These are phyloP conservation scores for Halotydeus destructor DNA, from an alignment of 1,140 invertebrate genomes.

Conservation along the genomic window DNA sequence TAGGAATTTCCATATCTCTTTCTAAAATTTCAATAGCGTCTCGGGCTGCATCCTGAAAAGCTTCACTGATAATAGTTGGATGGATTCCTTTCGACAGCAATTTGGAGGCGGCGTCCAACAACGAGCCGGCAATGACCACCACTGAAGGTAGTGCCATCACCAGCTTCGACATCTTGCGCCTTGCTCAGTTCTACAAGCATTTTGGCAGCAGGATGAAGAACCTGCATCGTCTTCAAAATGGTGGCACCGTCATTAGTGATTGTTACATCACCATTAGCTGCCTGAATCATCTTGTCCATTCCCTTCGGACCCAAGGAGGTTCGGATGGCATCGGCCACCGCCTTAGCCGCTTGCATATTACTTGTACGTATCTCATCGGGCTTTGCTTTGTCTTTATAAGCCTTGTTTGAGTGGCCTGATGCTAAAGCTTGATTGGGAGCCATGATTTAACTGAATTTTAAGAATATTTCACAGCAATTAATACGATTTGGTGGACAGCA, in stretches of 20 bases:
- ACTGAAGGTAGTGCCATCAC: slow-evolving; percentile 97
- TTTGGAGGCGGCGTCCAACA: slow-evolving; percentile 83
- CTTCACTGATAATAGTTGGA: slow-evolving; percentile 88
- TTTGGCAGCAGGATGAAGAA: slow-evolving; percentile 95
- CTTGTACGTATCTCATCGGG: slow-evolving; percentile 77
- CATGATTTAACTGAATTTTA: no score
- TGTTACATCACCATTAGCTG: slow-evolving; percentile 88
- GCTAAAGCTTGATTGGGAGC: no score
- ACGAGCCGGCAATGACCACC: slow-evolving; percentile 80
- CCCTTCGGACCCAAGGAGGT: slow-evolving; percentile 93
- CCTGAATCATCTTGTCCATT: slow-evolving; percentile 99
- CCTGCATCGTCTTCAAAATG: slow-evolving; percentile 97
- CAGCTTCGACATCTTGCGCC: slow-evolving; percentile 96
- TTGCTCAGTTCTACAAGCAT: slow-evolving; percentile 97
- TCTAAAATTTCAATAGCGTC: slow-evolving; percentile 68
- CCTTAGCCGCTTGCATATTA: slow-evolving; percentile 95
- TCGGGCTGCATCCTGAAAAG: slow-evolving; percentile 71
- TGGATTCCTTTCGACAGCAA: slow-evolving; percentile 81
- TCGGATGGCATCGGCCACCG: slow-evolving; percentile 92
- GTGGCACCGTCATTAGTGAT: slow-evolving; percentile 99
- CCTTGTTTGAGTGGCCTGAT: no score
- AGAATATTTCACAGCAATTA: no score
- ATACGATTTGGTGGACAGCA: no score
- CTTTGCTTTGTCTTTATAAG: slow-evolving; percentile 66
- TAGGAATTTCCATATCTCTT: slow-evolving; percentile 52